Base-by-base conservation (phyloP, 2,113 vertebrate genomes). In the Podocnemis expansa region DNA sequence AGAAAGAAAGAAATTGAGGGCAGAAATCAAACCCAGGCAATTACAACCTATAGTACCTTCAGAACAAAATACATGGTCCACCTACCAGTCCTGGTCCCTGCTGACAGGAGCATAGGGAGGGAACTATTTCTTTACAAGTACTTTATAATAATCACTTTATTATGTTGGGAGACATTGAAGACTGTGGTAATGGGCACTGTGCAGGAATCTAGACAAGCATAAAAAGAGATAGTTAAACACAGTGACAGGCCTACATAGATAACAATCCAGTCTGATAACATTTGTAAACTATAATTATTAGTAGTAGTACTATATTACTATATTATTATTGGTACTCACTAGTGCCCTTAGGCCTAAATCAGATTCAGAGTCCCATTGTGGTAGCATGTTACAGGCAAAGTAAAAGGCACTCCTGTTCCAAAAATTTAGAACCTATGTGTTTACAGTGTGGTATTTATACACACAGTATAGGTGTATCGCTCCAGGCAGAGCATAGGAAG, bases 201-300 rank as follows among this genome's bases (percentile, higher is more conserved):
- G 41, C 24, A 12, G 41, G 41, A 24, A 43, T 75, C 70, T 43
- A 96, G 82, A 90, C 43, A 80, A 90, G 85, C 94, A 54, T 70
- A 87, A 73, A 88, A 87, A 25, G 31, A 93, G 91, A 83, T 89
- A 89, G 84, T 81, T 87, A 78, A 88, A 91, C 86, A 91, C 92
- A 75, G 47, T 80, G 56, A 92, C 87, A 87, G 82, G 52, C 88
- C 92, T 94, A 94, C 45, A 83, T 94, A 73, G n/a, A 75, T 27
- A 75, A 43, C 87, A 94, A 89, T 85, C 89, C 91, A 92, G 84
- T 80, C 45, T 38, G 84, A 93, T 91, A 96, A 96, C 93, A 91
- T 95, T 94, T 96, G 82, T 84, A 96, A 95, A 84, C 52, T 51
- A 47, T 63, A 93, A 84, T 91, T 93, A 75, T 87, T 90, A n/a